A percentile compares a stretch with the other conserved stretches of the same genome.
Evolutionary conservation across 2,888 invertebrate species (phyloP).

Genomic region (Belgica antarctica): DNA sequence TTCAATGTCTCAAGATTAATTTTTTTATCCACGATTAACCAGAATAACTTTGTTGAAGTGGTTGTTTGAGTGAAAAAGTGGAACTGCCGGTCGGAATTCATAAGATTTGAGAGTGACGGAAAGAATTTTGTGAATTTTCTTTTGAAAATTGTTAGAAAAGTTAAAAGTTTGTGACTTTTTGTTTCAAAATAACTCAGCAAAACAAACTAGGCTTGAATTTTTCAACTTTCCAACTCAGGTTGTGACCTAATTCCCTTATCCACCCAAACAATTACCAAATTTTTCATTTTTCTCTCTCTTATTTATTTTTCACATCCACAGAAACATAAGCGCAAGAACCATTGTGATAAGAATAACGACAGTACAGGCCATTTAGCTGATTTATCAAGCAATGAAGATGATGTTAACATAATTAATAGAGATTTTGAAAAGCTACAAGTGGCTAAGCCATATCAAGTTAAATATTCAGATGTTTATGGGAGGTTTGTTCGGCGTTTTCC

Average conservation of each 20-base stretch:
- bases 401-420: constrained; percentile 42
- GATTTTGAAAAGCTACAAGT: constrained; percentile 43
- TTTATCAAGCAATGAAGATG: constrained; percentile 43
- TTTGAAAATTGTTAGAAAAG: too few species aligned
- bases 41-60: constrained; percentile 12
- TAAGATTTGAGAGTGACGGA: too few species aligned
- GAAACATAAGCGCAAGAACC: constrained; percentile 40
- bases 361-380: constrained; percentile 43
- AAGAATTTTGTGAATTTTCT: too few species aligned
- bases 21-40: not conserved
- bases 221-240: too few species aligned
- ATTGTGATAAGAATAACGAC: constrained; percentile 44
- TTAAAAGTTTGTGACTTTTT: too few species aligned
- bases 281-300: not conserved
- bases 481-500: constrained; percentile 40
- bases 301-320: constrained; percentile 20
- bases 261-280: not conserved
- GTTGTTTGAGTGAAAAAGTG: not conserved
- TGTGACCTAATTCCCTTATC: not conserved
- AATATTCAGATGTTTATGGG: constrained; percentile 42
- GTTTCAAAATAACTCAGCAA: too few species aligned
- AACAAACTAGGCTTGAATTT: too few species aligned
- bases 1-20: not conserved
- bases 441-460: constrained; percentile 40
- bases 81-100: too few species aligned